Percentiles rank a stretch among this genome's conserved stretches.
Conservation (phyloP, 2,797 vertebrate species). For the Crocidura indochinensis region DNA sequence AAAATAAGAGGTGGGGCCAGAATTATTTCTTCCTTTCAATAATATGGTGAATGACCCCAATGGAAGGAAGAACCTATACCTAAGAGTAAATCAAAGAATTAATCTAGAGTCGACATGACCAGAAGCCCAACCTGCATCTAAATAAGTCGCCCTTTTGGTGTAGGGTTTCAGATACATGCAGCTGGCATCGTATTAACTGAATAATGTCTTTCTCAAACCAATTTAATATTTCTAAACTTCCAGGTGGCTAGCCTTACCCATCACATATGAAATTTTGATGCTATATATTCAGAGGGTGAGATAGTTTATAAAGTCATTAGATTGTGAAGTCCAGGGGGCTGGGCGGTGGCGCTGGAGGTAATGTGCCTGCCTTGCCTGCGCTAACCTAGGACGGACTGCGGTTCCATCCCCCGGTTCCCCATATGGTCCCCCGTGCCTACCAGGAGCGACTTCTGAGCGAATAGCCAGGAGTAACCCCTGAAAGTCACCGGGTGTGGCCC, state of each 20-base stretch:
- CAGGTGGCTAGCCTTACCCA: background rate
- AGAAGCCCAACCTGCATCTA: background rate
- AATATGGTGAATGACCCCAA: background rate
- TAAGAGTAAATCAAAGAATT: background rate
- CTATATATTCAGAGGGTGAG: slow-evolving; percentile 34
- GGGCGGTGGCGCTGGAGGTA: no score
- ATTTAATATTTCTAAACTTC: slow-evolving; percentile 52
- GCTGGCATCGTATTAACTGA: slow-evolving; percentile 38
- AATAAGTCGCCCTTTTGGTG: slow-evolving; percentile 48
- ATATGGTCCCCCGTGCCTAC: no score
- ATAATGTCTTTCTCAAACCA: slow-evolving; percentile 42
- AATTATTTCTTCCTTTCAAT: background rate
- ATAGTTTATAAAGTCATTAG: slow-evolving; percentile 55
- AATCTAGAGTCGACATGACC: background rate
- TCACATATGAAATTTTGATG: slow-evolving; percentile 23
- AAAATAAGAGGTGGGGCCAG: background rate
- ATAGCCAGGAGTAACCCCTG: no score
- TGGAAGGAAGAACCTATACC: background rate
- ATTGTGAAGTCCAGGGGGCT: background rate
- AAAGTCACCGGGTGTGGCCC: no score
- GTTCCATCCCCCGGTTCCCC: no score
- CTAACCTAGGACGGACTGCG: no score
- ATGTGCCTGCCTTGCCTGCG: no score
- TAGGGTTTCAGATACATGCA: slow-evolving; percentile 22
- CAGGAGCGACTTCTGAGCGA: no score